phyloP scores from a whole-genome alignment of 2,797 vertebrate species.

The Bradypodion ventrale region DNA sequence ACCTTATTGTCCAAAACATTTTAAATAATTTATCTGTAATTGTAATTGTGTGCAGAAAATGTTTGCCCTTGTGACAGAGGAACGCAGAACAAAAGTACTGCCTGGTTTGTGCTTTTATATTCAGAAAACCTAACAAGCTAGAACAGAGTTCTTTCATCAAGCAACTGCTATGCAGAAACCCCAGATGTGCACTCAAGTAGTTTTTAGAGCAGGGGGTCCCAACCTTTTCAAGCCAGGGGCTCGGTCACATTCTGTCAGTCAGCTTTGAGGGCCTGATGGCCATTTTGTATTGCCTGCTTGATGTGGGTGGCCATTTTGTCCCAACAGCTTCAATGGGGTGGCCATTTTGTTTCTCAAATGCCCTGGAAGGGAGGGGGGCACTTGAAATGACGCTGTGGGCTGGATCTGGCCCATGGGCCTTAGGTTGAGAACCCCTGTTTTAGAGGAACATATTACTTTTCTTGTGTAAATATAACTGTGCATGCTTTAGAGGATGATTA shows the following conservation, averaged over 20 bases:
- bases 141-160: background rate
- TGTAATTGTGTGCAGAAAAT: slow-evolving; percentile 3
- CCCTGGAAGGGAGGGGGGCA: too few species aligned
- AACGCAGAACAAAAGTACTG: slow-evolving; percentile 6
- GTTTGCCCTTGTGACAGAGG: background rate
- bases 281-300: too few species aligned
- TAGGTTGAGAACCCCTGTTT: too few species aligned
- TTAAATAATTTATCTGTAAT: slow-evolving; percentile 26
- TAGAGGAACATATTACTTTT: background rate
- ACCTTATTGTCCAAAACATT: background rate
- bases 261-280: too few species aligned
- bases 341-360: too few species aligned
- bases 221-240: too few species aligned
- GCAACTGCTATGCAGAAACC: background rate
- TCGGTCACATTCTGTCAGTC: too few species aligned
- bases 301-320: too few species aligned
- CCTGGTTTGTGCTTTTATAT: background rate
- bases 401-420: too few species aligned
- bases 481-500: background rate
- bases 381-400: too few species aligned
- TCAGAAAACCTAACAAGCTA: slow-evolving; percentile 20
- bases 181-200: background rate
- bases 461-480: background rate
- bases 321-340: too few species aligned
- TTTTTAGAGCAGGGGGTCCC: too few species aligned